phyloP scores from a whole-genome alignment of 2,113 vertebrate species.

The Steatornis caripensis region DNA sequence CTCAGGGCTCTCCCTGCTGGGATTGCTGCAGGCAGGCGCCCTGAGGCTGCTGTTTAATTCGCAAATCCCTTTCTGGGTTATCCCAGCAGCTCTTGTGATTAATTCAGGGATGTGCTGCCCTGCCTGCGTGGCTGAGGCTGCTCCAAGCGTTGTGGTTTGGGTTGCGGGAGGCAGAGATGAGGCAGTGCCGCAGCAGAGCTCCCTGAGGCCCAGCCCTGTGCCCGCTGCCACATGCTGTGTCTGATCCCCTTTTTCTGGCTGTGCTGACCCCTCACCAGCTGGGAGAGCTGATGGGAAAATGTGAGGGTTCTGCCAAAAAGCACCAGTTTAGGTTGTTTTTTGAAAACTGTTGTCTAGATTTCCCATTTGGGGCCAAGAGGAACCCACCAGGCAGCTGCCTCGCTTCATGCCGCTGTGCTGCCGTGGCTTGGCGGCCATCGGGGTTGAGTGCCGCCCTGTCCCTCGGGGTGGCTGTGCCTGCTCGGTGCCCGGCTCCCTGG shows the following conservation, averaged over 20 bases:
- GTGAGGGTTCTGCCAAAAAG: not conserved
- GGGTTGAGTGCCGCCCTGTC: not conserved
- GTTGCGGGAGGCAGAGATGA: not conserved
- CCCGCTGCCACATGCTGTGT: fast-evolving
- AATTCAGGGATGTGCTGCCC: not conserved
- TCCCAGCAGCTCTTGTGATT: not conserved
- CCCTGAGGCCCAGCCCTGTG: not conserved
- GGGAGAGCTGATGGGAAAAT: not conserved
- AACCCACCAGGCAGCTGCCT: not conserved
- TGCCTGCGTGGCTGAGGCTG: too few species aligned
- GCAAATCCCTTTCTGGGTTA: not conserved
- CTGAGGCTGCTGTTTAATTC: not conserved
- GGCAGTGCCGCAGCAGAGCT: too few species aligned
- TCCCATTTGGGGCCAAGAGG: not conserved
- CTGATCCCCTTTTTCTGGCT: not conserved
- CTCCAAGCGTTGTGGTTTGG: not conserved
- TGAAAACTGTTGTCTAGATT: not conserved
- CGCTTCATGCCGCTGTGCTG: fast-evolving
- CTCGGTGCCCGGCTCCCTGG: not conserved
- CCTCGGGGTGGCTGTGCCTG: not conserved
- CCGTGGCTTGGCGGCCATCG: fast-evolving
- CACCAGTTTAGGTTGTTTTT: not conserved
- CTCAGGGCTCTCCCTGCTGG: not conserved
- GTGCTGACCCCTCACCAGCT: not conserved
- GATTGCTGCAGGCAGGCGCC: not conserved